Percentiles rank a stretch among this genome's conserved stretches.
These are phyloP conservation scores for Chrysocyon brachyurus DNA, from an alignment of 2,797 vertebrate species.

Conservation along the genomic window DNA sequence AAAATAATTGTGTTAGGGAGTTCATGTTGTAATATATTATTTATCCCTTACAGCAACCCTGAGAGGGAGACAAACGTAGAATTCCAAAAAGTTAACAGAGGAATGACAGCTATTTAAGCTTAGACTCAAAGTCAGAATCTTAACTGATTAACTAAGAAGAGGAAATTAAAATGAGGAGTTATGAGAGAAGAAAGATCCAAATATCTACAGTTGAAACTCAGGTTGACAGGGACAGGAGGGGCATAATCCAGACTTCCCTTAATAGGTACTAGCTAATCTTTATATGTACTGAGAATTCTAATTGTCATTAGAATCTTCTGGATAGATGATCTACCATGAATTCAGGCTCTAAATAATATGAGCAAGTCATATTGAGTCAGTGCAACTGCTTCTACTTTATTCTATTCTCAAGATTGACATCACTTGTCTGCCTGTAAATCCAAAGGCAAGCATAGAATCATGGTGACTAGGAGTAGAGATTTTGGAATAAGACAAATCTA, in stretches of 20 bases:
- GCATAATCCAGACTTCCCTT: slow-evolving; percentile 39
- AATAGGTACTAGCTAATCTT: slow-evolving; percentile 48
- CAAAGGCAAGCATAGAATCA: not conserved
- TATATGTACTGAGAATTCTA: slow-evolving; percentile 44
- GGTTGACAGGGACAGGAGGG: not conserved
- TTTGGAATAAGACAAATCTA: slow-evolving; percentile 34
- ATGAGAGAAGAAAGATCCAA: slow-evolving; percentile 33
- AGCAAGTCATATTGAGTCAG: slow-evolving; percentile 26
- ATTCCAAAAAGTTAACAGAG: slow-evolving; percentile 31
- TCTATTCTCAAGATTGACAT: slow-evolving; percentile 11
- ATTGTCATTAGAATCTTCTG: slow-evolving; percentile 11
- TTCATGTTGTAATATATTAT: slow-evolving; percentile 14
- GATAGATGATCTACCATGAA: slow-evolving; percentile 5
- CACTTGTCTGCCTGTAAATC: slow-evolving; percentile 29
- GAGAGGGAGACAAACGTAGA: slow-evolving; percentile 9
- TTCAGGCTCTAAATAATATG: slow-evolving; percentile 16
- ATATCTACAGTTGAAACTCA: slow-evolving; percentile 30
- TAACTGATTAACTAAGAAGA: slow-evolving; percentile 26
- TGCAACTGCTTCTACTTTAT: not conserved
- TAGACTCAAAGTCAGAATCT: slow-evolving; percentile 16
- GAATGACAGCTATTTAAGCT: slow-evolving; percentile 28
- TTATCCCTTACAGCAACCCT: slow-evolving; percentile 7
- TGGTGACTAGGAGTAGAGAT: not conserved
- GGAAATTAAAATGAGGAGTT: slow-evolving; percentile 26
- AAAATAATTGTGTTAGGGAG: not conserved